Percentiles rank a stretch among this genome's conserved stretches.
Evolutionary conservation across 2,797 vertebrate species (phyloP).

Genomic region (Toxotes lorentzi): DNA sequence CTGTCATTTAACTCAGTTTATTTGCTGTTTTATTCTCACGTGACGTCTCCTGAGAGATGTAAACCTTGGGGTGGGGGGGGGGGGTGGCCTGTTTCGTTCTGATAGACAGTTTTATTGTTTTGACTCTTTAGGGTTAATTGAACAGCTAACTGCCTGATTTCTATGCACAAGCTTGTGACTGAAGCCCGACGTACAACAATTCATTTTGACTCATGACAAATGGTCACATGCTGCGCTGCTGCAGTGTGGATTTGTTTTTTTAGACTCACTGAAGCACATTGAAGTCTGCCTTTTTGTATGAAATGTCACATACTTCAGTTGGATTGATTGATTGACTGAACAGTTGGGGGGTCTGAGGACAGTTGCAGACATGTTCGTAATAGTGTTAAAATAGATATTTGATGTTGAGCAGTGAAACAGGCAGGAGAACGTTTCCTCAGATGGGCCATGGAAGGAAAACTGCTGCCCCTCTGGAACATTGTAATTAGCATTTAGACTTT

Average conservation of each 20-base stretch:
- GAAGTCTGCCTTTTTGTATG: slow-evolving; percentile 43
- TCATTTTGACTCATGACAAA: slow-evolving; percentile 40
- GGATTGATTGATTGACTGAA: slow-evolving; percentile 48
- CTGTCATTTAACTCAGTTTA: slow-evolving; percentile 33
- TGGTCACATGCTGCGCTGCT: slow-evolving; percentile 29
- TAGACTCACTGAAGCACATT: slow-evolving; percentile 21
- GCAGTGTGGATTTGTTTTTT: slow-evolving; percentile 15
- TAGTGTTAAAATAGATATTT: slow-evolving; percentile 37
- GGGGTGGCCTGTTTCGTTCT: slow-evolving; percentile 21
- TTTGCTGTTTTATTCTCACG: slow-evolving; percentile 11
- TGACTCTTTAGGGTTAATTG: slow-evolving; percentile 46
- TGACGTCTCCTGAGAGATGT: neutral
- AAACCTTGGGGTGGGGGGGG: neutral
- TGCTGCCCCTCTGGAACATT: slow-evolving; percentile 25
- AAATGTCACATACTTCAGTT: slow-evolving; percentile 37
- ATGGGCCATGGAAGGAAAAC: slow-evolving; percentile 33
- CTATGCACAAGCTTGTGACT: slow-evolving; percentile 29
- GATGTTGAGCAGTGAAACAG: slow-evolving; percentile 54
- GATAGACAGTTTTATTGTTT: slow-evolving; percentile 39
- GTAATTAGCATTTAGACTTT: slow-evolving; percentile 68
- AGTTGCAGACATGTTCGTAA: slow-evolving; percentile 22
- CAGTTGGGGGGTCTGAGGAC: slow-evolving; percentile 26
- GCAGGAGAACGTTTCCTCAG: slow-evolving; percentile 47
- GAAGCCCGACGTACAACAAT: slow-evolving; percentile 19
- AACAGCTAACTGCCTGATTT: slow-evolving; percentile 30